Percentiles rank a stretch among this genome's conserved stretches.
Evolutionary conservation across 2,888 invertebrate genomes (phyloP).

Genomic region (Orthosia incerta): DNA sequence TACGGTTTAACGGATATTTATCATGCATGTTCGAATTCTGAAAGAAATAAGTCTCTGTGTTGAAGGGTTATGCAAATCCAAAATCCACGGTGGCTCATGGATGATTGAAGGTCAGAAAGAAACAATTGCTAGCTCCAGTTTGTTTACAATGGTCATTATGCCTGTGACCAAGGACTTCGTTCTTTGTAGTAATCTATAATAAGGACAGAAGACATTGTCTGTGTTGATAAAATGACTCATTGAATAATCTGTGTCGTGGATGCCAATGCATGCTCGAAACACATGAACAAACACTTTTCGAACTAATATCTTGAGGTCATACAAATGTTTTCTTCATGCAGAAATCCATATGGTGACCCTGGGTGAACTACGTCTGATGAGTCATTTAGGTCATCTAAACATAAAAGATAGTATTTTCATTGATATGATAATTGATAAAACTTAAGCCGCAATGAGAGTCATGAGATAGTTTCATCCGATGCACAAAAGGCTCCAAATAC

Average conservation of each 20-base stretch:
- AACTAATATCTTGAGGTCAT: constrained; percentile 27
- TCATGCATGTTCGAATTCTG: constrained; percentile 27
- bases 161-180: background rate
- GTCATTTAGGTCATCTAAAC: constrained; percentile 34
- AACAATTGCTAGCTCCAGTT: background rate
- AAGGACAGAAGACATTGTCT: background rate
- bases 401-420: constrained; percentile 13
- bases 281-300: constrained; percentile 31
- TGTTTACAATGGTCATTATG: background rate
- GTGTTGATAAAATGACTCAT: constrained; percentile 34
- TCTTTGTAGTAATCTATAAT: background rate
- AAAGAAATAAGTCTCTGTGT: constrained; percentile 16
- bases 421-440: background rate
- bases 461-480: constrained; percentile 8
- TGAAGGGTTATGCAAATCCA: constrained; percentile 7
- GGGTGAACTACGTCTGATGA: constrained; percentile 28
- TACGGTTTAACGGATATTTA: constrained; percentile 22
- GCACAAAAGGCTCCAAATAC: background rate
- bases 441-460: background rate
- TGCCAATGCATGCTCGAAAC: constrained; percentile 35
- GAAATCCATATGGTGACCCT: constrained; percentile 37
- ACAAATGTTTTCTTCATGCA: constrained; percentile 26
- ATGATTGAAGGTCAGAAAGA: background rate
- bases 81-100: background rate
- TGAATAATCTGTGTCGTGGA: constrained; percentile 35